phyloP scores from a whole-genome alignment of 2,797 vertebrate species.

The Dicrostonyx torquatus region DNA sequence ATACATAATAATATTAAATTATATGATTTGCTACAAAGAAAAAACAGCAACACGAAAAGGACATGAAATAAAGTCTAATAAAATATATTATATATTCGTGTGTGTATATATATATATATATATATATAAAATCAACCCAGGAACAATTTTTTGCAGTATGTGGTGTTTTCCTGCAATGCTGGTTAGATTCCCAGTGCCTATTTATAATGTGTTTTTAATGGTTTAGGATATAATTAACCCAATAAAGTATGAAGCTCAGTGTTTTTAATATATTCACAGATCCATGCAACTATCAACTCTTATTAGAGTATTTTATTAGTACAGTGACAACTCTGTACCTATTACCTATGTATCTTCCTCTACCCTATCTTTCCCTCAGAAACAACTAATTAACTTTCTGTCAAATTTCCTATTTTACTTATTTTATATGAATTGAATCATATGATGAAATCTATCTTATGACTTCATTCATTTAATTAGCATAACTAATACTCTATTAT shows the following conservation, averaged over 20 bases:
- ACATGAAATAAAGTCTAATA: neutral
- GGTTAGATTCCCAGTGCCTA: neutral
- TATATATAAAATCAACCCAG: neutral
- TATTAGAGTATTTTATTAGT: neutral
- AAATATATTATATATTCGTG: neutral
- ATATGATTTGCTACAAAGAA: neutral
- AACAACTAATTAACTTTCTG: neutral
- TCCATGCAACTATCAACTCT: neutral
- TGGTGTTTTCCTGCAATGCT: neutral
- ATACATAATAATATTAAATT: neutral
- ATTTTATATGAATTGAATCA: conserved; percentile 8
- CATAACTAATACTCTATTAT: neutral
- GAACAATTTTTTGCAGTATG: neutral
- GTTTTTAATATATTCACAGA: neutral
- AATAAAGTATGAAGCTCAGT: neutral
- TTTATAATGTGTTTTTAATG: neutral
- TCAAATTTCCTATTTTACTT: neutral
- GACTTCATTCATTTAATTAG: neutral
- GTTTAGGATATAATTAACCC: neutral
- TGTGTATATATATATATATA: too few relatives aligned
- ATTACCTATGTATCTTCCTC: neutral
- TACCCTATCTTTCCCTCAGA: neutral
- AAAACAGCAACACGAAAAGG: neutral
- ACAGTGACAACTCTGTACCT: neutral
- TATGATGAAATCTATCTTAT: neutral